phyloP scores from a whole-genome alignment of 2,113 vertebrate genomes.

The Noturus placidus region DNA sequence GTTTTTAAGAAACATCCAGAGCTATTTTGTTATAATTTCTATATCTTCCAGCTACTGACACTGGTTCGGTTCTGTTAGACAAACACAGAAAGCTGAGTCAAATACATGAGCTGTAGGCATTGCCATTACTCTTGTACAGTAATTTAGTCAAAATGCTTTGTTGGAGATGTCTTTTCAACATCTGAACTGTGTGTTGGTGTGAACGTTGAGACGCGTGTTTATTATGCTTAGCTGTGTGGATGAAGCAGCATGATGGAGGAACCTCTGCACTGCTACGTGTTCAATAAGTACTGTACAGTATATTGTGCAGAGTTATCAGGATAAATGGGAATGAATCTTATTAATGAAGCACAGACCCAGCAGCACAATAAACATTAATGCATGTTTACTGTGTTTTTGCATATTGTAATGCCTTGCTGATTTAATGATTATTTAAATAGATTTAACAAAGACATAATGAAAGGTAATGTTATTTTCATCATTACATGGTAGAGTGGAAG shows the following conservation, averaged over 20 bases:
- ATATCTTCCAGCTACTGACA: background rate
- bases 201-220: background rate
- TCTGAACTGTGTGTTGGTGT: background rate
- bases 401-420: background rate
- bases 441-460: background rate
- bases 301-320: background rate
- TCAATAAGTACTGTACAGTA: background rate
- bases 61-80: background rate
- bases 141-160: background rate
- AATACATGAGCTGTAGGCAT: background rate
- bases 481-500: background rate
- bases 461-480: background rate
- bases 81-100: background rate
- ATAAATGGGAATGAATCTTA: background rate
- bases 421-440: background rate
- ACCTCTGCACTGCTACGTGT: no score
- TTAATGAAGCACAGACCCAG: background rate
- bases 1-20: background rate
- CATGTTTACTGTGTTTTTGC: background rate
- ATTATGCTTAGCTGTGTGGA: background rate
- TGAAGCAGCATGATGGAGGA: background rate
- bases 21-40: background rate
- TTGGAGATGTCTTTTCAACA: background rate
- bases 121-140: background rate
- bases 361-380: background rate